Evolutionary conservation across 1,140 invertebrate genomes (phyloP).

Genomic region (Atta colombica): DNA sequence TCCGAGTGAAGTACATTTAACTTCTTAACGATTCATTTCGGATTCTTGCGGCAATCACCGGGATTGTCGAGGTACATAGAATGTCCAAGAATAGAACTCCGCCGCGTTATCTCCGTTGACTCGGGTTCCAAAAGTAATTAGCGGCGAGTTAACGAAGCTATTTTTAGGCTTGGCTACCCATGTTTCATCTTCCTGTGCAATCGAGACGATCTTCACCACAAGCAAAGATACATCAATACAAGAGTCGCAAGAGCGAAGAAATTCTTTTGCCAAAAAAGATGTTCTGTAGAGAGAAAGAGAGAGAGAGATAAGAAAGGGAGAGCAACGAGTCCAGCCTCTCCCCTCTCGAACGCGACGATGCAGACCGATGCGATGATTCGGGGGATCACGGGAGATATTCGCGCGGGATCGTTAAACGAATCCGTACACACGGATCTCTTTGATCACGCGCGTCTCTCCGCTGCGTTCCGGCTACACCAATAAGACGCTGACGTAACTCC

Average conservation of each 20-base stretch:
- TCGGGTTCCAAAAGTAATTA: slow-evolving; percentile 14
- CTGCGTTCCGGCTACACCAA: slow-evolving; percentile 77
- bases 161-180: slow-evolving; percentile 22
- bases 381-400: slow-evolving; percentile 46
- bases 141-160: slow-evolving; percentile 31
- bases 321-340: neutral
- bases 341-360: neutral
- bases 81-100: slow-evolving; percentile 14
- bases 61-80: neutral
- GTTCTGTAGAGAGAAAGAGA: neutral
- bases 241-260: slow-evolving; percentile 24
- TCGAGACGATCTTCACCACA: slow-evolving; percentile 31
- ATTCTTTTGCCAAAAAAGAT: neutral
- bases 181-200: slow-evolving; percentile 16
- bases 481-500: slow-evolving; percentile 84
- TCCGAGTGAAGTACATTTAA: slow-evolving; percentile 26
- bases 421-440: slow-evolving; percentile 76
- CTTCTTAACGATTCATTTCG: slow-evolving; percentile 36
- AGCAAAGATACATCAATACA: slow-evolving; percentile 9
- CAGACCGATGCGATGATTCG: neutral
- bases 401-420: slow-evolving; percentile 78
- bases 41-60: neutral
- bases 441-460: slow-evolving; percentile 79
- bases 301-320: neutral
- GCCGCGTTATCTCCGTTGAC: neutral